A percentile compares a stretch with the other conserved stretches of the same genome.
Evolutionary conservation across 1,140 invertebrate species (phyloP).

Genomic region (Pseudoatta argentina): DNA sequence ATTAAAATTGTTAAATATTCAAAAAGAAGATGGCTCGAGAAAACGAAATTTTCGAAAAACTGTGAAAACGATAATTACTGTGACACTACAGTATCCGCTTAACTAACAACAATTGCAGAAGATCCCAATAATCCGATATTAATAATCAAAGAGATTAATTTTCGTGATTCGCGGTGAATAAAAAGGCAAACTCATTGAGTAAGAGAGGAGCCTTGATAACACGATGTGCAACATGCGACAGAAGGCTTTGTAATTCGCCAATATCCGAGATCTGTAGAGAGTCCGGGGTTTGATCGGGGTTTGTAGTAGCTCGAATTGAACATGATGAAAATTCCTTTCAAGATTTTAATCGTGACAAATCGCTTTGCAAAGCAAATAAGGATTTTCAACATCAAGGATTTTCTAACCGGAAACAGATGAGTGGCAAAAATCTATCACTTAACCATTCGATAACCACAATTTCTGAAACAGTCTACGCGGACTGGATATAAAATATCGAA

Average conservation of each 20-base stretch:
- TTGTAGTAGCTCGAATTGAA: constrained; percentile 55
- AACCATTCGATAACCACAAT: constrained; percentile 30
- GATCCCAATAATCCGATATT: constrained; percentile 1
- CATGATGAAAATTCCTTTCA: constrained; percentile 54
- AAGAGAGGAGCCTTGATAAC: background rate
- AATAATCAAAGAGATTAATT: constrained; percentile 13
- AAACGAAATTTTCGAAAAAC: background rate
- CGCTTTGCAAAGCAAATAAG: constrained; percentile 34
- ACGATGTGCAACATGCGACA: constrained; percentile 25
- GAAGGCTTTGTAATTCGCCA: constrained; percentile 62
- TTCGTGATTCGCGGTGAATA: background rate
- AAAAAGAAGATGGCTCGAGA: background rate
- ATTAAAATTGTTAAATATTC: no score
- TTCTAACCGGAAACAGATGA: background rate
- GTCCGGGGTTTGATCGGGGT: constrained; percentile 65
- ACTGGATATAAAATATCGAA: background rate
- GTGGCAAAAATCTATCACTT: constrained; percentile 21
- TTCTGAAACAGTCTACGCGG: constrained; percentile 31
- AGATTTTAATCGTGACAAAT: constrained; percentile 67
- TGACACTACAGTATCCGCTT: no score
- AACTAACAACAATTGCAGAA: background rate
- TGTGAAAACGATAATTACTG: background rate
- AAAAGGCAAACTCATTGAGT: constrained; percentile 8
- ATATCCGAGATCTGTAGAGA: constrained; percentile 15
- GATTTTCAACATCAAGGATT: background rate